Evolutionary conservation across 2,113 vertebrate genomes (phyloP).

Genomic region (Rhinolophus ferrumequinum): DNA sequence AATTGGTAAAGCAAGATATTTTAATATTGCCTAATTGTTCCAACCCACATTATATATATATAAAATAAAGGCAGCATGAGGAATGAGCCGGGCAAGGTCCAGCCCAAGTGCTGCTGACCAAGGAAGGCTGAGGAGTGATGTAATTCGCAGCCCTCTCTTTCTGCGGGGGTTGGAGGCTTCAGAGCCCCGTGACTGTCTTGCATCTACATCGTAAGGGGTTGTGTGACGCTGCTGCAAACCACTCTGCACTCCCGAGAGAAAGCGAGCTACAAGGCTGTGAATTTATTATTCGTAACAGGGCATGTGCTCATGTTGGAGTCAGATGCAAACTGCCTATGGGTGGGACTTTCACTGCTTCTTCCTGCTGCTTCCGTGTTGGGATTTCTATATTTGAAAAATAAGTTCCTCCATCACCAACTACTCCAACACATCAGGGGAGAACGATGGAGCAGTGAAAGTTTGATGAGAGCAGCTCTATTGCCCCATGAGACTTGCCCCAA

Average conservation of each 20-base stretch:
- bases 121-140: background rate
- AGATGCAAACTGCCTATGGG: slow-evolving; percentile 15
- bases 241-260: background rate
- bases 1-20: slow-evolving; percentile 45
- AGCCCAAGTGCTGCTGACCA: background rate
- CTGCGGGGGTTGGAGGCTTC: background rate
- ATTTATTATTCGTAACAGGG: slow-evolving; percentile 60
- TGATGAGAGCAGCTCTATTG: background rate
- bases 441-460: background rate
- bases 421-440: background rate
- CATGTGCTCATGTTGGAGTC: background rate
- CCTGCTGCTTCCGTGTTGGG: background rate
- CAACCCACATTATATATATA: background rate
- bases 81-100: background rate
- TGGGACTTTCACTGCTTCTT: slow-evolving; percentile 23
- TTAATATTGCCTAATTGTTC: slow-evolving; percentile 2
- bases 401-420: background rate
- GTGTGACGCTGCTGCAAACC: slow-evolving; percentile 19
- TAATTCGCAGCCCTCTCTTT: too few species aligned
- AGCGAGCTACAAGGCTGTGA: background rate
- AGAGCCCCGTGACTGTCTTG: background rate
- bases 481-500: background rate
- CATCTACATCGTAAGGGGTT: background rate
- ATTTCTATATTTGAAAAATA: slow-evolving; percentile 46
- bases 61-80: background rate